phyloP scores from a whole-genome alignment of 2,113 vertebrate species.

The Heliornis fulica region DNA sequence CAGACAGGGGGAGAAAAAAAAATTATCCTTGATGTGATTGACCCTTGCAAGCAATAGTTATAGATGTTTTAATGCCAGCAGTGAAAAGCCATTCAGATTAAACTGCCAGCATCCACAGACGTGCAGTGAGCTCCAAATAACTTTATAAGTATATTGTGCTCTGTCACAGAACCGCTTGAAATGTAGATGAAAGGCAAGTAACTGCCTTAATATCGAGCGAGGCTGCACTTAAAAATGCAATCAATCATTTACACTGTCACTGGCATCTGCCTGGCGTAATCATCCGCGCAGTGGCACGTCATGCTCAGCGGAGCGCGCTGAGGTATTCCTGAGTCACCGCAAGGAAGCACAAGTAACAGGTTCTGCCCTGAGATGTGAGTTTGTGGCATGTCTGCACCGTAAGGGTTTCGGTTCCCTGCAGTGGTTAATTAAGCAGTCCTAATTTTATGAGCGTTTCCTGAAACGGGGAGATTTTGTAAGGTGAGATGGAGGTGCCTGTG shows the following conservation, averaged over 20 bases:
- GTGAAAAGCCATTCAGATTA: not conserved
- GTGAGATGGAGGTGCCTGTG: not conserved
- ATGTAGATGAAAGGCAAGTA: not conserved
- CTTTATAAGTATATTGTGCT: not conserved
- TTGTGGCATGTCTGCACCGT: not conserved
- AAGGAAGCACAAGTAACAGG: not conserved
- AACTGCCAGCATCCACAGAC: not conserved
- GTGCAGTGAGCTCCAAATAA: not conserved
- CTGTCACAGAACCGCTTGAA: not conserved
- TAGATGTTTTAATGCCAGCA: not conserved
- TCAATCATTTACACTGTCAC: not conserved
- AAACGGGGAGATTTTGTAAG: not conserved
- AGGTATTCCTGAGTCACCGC: conserved; percentile 11
- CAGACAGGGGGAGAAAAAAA: not conserved
- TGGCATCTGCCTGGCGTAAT: conserved; percentile 28
- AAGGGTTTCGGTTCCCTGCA: not conserved
- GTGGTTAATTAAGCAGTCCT: conserved; percentile 14
- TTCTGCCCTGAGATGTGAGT: not conserved
- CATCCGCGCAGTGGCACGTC: not conserved
- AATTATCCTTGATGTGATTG: not conserved
- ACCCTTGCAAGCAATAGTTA: not conserved
- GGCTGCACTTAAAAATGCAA: not conserved
- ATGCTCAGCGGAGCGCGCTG: not conserved
- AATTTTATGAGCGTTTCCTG: not conserved
- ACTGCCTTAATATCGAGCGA: not conserved